Evolutionary conservation across 2,113 vertebrate species (phyloP).

Genomic region (Rhinoderma darwinii): DNA sequence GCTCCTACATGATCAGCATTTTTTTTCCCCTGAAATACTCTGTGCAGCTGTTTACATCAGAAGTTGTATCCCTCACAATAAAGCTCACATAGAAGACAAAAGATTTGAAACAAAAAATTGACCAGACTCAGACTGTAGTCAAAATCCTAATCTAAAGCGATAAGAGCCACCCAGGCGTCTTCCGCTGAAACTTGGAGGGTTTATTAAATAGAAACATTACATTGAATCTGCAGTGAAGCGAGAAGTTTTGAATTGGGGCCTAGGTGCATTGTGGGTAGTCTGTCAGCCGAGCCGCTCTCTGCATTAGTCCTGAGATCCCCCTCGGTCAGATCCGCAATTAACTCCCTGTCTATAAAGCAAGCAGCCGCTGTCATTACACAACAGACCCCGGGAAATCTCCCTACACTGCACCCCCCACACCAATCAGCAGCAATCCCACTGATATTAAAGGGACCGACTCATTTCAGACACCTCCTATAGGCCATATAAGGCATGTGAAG

Average conservation of each 20-base stretch:
- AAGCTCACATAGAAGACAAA: not conserved
- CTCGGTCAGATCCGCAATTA: slow-evolving; percentile 36
- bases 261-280: not conserved
- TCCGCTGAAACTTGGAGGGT: not conserved
- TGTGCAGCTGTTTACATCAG: not conserved
- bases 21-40: not conserved
- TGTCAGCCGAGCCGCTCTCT: not conserved
- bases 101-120: not conserved
- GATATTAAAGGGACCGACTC: not conserved
- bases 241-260: slow-evolving; percentile 15
- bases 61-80: not conserved
- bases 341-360: not conserved
- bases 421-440: not conserved
- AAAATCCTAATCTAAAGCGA: not conserved
- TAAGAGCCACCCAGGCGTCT: not conserved
- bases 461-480: not conserved
- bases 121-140: not conserved
- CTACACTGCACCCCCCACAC: not conserved
- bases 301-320: slow-evolving; percentile 12
- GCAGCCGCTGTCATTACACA: not conserved
- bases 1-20: too few species aligned
- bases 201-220: not conserved
- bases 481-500: too few species aligned
- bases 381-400: not conserved
- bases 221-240: not conserved